Conservation (phyloP, 2,797 vertebrate genomes). For the Xerus rutilus region DNA sequence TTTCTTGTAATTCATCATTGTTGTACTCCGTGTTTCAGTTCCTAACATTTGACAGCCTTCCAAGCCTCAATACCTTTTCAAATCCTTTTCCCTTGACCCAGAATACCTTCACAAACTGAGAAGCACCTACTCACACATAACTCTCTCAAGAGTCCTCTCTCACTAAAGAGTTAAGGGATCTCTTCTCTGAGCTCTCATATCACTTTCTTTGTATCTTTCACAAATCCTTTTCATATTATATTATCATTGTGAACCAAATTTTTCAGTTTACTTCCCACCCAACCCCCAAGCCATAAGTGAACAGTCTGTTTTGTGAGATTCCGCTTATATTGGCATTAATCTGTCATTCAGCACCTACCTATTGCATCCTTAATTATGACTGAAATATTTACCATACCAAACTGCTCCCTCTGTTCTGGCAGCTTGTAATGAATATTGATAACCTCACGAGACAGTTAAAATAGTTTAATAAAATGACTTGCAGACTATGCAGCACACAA, state of each 20-base stretch:
- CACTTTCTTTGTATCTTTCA: background rate
- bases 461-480: background rate
- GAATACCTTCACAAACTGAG: background rate
- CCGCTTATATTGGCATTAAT: background rate
- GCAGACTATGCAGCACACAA: background rate
- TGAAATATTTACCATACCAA: background rate
- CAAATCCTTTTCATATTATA: background rate
- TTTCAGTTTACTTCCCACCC: background rate
- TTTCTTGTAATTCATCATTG: background rate
- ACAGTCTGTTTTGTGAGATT: background rate
- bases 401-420: background rate
- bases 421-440: background rate
- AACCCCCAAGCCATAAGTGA: background rate
- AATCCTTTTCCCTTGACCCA: background rate
- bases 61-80: background rate
- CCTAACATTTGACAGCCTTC: background rate
- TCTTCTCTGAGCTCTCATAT: background rate
- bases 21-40: background rate
- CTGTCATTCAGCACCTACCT: background rate
- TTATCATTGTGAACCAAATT: background rate
- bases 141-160: background rate
- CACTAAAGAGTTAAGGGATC: background rate
- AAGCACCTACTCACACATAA: background rate
- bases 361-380: background rate
- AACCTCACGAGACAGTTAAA: background rate